Evolutionary conservation across 2,888 invertebrate species (phyloP).

Genomic region (Willowsia nigromaculata): DNA sequence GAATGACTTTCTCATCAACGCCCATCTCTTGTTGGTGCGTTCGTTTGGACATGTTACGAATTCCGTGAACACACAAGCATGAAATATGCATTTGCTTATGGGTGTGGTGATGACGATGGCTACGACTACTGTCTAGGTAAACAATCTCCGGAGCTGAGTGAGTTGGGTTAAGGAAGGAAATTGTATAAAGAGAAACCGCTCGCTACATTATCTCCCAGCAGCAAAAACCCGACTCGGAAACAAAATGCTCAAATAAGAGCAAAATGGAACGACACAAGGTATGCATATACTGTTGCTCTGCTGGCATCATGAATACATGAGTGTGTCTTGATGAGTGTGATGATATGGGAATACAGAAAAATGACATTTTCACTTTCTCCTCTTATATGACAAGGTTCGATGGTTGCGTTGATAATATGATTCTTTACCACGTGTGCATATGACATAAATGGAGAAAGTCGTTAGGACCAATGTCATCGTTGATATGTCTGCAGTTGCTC

Average conservation of each 20-base stretch:
- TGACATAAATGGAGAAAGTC: constrained; percentile 16
- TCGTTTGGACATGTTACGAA: constrained; percentile 33
- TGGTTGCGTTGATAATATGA: neutral
- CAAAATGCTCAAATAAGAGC: neutral
- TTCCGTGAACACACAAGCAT: constrained; percentile 41
- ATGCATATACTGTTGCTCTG: constrained; percentile 11
- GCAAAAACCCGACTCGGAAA: neutral
- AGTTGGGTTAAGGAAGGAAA: neutral
- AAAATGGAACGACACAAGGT: neutral
- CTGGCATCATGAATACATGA: neutral
- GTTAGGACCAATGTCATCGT: constrained; percentile 26
- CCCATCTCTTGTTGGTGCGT: constrained; percentile 55
- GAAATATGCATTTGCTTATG: constrained; percentile 45
- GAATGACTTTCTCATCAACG: constrained; percentile 58
- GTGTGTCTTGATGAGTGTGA: neutral
- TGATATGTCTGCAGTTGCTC: neutral
- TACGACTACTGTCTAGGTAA: neutral
- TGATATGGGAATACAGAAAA: constrained; percentile 50
- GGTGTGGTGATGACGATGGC: neutral
- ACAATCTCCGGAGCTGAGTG: neutral
- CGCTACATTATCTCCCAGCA: neutral
- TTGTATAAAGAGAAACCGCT: neutral
- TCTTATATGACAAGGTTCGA: constrained; percentile 35
- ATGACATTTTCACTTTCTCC: constrained; percentile 53
- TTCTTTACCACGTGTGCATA: constrained; percentile 40